Base-by-base conservation (phyloP, 2,797 vertebrate species). In the Pangasius mekongensis region DNA sequence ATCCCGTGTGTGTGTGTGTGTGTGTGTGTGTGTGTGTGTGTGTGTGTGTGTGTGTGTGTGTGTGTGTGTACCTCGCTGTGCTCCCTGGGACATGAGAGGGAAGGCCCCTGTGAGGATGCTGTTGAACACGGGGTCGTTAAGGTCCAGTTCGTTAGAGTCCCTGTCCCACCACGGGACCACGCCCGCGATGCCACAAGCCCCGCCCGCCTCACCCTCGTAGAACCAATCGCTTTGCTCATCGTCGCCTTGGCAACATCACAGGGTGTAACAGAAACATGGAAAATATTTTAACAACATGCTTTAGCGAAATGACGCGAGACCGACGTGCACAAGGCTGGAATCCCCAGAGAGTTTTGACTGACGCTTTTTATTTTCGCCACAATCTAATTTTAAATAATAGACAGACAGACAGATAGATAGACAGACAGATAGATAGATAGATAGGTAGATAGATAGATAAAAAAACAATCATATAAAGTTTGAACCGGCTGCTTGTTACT, bases 141-240 rank as follows among this genome's bases (percentile, higher is more conserved):
- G 91, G 90, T 98, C 96, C 90, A 95, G 96, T 91, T 98, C 97
- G 0, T 95, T 87, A 0, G 97, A 93, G n/a, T 97, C 97, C 90
- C 97, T 96, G 83, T 99, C 98, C 98, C 98, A 99, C 98, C 98
- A 99, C 0, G 98, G 98, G 89, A 99, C 93, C 82, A 99, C 96
- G 0, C 98, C 98, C 0, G 98, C 97, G 82, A 99, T 97, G 52
- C 98, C 98, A 84, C 98, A 99, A 0, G 98, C 98, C 78, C 98
- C 98, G 0, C 97, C 97, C 0, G 97, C 94, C 85, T 99, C 98
- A 0, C 97, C 98, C 74, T 99, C 98, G 1, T 97, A 98, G 94
- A 97, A 99, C 98, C 98, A 99, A 92, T 99, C 98, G 8, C 98
- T 99, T 94, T 99, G 98, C 83, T 99, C 98, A 80, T 99, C 98